Evolutionary conservation across 2,113 vertebrate species (phyloP), one percentile per base, ranked within the genome.

Genomic region (Chascanopsetta lugubris): DNA sequence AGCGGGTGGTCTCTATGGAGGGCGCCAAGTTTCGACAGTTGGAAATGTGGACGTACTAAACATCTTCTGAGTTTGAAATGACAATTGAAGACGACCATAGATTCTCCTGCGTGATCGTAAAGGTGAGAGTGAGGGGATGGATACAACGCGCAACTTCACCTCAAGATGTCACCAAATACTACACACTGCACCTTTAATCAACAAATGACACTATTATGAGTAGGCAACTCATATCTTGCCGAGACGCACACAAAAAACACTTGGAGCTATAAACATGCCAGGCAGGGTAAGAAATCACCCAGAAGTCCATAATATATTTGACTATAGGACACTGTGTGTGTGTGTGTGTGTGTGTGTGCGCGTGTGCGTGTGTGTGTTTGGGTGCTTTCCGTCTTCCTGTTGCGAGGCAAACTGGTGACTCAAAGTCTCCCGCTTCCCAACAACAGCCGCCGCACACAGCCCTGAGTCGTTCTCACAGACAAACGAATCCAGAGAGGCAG

Each of bases 401-500:
- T 61, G 36, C 55, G 63, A 72, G 50, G 46, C 53, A 69, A 72
- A 75, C 49, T 10, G 63, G 74, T 80, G 68, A 70, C 38, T 77
- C 43, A 74, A 57, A 63, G 50, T 21, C 26, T 11, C 10, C 61
- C 51, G 58, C 36, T 63, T 64, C 25, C 57, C 64, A 75, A 65
- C 49, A 73, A 13, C 34, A 36, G 46, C 38, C 5, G 55, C 15
- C 18, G 48, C 22, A 55, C 56, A 68, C 6, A 40, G 50, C 75
- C 75, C 47, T 18, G n/a, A 40, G 72, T 67, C 32, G 61, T 74
- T 77, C 15, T 79, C 20, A 25, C 56, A 74, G 43, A 69, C 42
- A 72, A 84, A 87, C 76, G 74, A 69, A 78, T 84, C n/a, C 76
- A 74, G 64, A 57, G 67, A 81, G 50, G 84, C 79, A 85, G 80